Conservation (phyloP, 2,797 vertebrate genomes). For the Natrix natrix region DNA sequence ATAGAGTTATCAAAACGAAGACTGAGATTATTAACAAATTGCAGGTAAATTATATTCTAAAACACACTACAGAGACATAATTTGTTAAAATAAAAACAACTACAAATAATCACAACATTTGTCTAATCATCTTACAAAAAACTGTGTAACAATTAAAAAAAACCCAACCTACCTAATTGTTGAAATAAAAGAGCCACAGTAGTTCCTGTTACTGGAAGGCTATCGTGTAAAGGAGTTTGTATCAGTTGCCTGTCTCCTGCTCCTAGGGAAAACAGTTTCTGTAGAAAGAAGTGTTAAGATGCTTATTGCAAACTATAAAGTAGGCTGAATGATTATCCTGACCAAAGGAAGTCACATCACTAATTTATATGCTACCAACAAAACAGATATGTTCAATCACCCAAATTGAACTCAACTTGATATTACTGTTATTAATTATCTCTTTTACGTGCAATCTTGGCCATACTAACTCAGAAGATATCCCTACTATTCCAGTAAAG, state of each 20-base stretch:
- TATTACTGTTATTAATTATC: background rate
- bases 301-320: background rate
- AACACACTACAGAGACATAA: conserved; percentile 15
- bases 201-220: conserved; percentile 89
- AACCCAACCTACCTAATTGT: conserved; percentile 86
- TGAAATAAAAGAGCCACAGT: conserved; percentile 96
- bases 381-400: background rate
- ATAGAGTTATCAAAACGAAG: background rate
- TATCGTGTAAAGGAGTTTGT: conserved; percentile 91
- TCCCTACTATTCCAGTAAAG: background rate
- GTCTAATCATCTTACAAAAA: conserved; percentile 41
- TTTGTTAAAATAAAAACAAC: conserved; percentile 32
- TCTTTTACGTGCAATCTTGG: background rate
- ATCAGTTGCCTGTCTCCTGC: conserved; percentile 95
- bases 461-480: background rate
- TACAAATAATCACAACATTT: conserved; percentile 20
- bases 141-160: background rate
- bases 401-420: background rate
- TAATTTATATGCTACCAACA: background rate
- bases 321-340: background rate
- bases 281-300: conserved; percentile 48
- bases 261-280: conserved; percentile 97
- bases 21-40: background rate
- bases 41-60: background rate
- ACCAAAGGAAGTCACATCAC: background rate